phyloP scores from a whole-genome alignment of 1,140 invertebrate genomes.

The Camponotus floridanus region DNA sequence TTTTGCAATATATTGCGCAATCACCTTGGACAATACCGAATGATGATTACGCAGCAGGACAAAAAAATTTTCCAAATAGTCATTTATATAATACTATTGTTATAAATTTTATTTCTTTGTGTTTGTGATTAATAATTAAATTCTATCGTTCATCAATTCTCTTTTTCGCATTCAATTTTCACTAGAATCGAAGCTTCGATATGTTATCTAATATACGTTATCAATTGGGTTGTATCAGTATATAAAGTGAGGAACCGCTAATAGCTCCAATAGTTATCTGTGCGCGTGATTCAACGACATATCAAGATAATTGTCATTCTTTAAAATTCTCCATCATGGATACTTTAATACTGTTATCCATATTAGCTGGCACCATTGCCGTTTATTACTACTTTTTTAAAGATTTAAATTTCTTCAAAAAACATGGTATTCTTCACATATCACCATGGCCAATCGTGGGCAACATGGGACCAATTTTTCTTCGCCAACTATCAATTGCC shows the following conservation, averaged over 20 bases:
- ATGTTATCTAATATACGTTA: background rate
- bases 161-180: background rate
- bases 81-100: no score
- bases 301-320: background rate
- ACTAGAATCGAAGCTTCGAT: background rate
- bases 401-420: constrained; percentile 15
- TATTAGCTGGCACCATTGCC: background rate
- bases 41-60: no score
- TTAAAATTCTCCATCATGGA: constrained; percentile 10
- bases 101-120: no score
- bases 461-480: constrained; percentile 45
- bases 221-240: background rate
- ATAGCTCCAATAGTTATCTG: background rate
- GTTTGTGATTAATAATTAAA: background rate
- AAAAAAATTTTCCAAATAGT: no score
- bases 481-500: background rate
- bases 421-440: constrained; percentile 34
- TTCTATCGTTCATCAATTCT: background rate
- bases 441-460: constrained; percentile 67
- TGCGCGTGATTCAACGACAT: background rate
- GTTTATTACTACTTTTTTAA: constrained; percentile 7
- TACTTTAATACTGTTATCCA: background rate
- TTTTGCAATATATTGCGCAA: no score
- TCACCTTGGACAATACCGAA: no score
- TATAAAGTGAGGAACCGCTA: constrained; percentile 4